phyloP scores from a whole-genome alignment of 2,888 invertebrate genomes.

The Synergus japonicus region DNA sequence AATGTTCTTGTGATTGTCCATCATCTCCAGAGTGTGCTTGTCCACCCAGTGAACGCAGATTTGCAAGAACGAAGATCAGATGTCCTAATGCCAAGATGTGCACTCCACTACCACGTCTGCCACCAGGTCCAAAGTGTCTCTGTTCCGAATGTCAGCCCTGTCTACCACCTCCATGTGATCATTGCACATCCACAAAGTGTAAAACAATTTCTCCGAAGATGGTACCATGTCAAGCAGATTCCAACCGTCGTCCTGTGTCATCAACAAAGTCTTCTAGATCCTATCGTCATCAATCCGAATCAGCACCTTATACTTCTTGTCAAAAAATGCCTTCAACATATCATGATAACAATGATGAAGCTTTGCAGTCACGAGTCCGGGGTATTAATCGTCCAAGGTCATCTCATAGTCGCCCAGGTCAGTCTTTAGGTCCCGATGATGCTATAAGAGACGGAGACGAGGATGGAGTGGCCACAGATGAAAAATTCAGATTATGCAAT shows the following conservation, averaged over 20 bases:
- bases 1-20: conserved; percentile 64
- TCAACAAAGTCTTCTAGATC: neutral
- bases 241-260: conserved; percentile 47
- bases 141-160: conserved; percentile 59
- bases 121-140: conserved; percentile 59
- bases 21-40: conserved; percentile 65
- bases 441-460: conserved; percentile 6
- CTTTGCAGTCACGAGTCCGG: neutral
- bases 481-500: neutral
- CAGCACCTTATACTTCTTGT: neutral
- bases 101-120: conserved; percentile 57
- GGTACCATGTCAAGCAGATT: conserved; percentile 45
- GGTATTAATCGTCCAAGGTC: neutral
- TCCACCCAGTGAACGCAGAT: conserved; percentile 65
- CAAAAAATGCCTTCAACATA: neutral
- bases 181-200: conserved; percentile 58
- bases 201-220: conserved; percentile 44
- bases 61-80: conserved; percentile 56
- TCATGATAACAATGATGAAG: neutral
- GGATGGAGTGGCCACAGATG: conserved; percentile 5
- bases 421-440: conserved; percentile 5
- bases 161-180: conserved; percentile 58
- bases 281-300: neutral
- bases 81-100: conserved; percentile 62
- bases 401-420: conserved; percentile 4